These are phyloP conservation scores for Andrena chrysosceles DNA, from an alignment of 2,888 invertebrate species.

Conservation along the genomic window DNA sequence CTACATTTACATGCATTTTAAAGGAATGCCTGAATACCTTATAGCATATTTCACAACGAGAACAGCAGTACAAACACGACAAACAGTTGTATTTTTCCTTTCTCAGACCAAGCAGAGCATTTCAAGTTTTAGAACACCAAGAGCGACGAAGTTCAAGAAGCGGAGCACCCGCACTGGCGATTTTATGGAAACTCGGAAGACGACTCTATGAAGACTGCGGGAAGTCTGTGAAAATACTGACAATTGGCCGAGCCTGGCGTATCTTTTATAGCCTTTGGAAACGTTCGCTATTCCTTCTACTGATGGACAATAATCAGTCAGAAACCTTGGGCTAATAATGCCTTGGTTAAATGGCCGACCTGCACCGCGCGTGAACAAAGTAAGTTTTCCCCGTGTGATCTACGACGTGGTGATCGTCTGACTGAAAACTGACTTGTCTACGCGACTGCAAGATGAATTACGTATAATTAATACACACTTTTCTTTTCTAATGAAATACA, in stretches of 20 bases:
- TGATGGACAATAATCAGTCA: constrained; percentile 57
- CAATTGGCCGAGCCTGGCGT: constrained; percentile 27
- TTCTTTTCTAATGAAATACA: constrained; percentile 2
- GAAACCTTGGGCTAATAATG: constrained; percentile 63
- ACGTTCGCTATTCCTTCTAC: constrained; percentile 54
- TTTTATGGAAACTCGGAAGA: background rate
- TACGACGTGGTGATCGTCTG: constrained; percentile 20
- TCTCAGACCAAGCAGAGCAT: background rate
- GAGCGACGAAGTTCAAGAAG: background rate
- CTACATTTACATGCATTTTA: background rate
- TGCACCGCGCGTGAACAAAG: constrained; percentile 20
- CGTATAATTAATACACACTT: constrained; percentile 45
- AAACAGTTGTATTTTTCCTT: background rate
- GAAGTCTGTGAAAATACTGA: constrained; percentile 40
- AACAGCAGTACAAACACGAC: background rate
- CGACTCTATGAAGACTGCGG: constrained; percentile 2
- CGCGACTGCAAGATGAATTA: constrained; percentile 44
- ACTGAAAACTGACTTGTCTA: constrained; percentile 51
- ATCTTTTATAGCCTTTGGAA: constrained; percentile 63
- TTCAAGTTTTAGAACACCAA: background rate
- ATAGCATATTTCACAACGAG: background rate
- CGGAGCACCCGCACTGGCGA: background rate
- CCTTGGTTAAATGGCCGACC: constrained; percentile 49
- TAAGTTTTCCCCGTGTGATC: constrained; percentile 10
- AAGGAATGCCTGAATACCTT: background rate